phyloP scores from a whole-genome alignment of 2,888 invertebrate genomes.

The Ctenicera cuprea region DNA sequence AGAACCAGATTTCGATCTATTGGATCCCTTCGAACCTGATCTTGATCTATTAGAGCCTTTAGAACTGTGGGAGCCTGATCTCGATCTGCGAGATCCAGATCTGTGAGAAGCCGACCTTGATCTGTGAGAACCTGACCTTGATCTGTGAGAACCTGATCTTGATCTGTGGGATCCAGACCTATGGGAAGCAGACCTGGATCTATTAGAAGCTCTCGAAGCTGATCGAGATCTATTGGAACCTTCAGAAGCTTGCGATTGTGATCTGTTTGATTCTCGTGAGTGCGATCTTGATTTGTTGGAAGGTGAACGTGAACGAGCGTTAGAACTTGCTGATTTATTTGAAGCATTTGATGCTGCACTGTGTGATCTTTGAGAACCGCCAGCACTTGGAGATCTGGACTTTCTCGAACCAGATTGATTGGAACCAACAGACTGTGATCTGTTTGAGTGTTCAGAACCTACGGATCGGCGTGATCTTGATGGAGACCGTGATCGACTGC shows the following conservation, averaged over 20 bases:
- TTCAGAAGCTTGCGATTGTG: conserved; percentile 61
- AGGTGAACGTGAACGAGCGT: conserved; percentile 12
- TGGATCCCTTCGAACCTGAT: conserved; percentile 58
- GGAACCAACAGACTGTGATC: conserved; percentile 53
- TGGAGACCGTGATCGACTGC: conserved; percentile 53
- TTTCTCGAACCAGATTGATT: conserved; percentile 50
- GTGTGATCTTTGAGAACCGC: conserved; percentile 49
- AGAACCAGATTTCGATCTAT: conserved; percentile 52
- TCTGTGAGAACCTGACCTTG: conserved; percentile 55
- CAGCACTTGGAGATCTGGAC: conserved; percentile 57
- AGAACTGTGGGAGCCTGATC: conserved; percentile 24
- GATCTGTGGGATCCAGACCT: conserved; percentile 57
- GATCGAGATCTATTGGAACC: conserved; percentile 52
- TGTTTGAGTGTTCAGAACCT: conserved; percentile 44
- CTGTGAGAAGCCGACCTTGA: conserved; percentile 57
- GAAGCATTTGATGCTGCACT: conserved; percentile 47
- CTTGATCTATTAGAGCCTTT: conserved; percentile 59
- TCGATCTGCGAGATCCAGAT: conserved; percentile 53
- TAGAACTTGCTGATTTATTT: conserved; percentile 53
- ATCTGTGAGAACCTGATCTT: conserved; percentile 53
- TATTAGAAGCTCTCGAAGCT: conserved; percentile 56
- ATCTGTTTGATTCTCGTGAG: conserved; percentile 50
- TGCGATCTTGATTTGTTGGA: conserved; percentile 57
- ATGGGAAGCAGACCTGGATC: conserved; percentile 55
- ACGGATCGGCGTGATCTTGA: conserved; percentile 52